Evolutionary conservation across 2,888 invertebrate species (phyloP).

Genomic region (Desoria tigrina): DNA sequence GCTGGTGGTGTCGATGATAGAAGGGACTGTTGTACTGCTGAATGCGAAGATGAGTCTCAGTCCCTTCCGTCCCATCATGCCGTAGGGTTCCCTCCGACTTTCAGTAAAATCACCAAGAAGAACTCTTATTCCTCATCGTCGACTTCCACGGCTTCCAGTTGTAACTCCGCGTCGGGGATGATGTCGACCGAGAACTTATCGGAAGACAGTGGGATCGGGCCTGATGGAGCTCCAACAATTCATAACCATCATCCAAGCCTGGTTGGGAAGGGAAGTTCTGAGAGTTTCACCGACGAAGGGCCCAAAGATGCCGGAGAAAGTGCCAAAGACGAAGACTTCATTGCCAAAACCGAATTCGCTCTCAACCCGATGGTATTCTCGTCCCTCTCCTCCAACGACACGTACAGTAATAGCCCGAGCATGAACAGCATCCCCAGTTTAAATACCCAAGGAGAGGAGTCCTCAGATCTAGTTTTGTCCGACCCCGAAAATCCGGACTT

Average conservation of each 20-base stretch:
- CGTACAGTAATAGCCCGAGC: conserved; percentile 34
- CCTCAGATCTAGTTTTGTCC: not conserved
- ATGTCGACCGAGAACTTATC: conserved; percentile 52
- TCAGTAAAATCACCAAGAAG: conserved; percentile 40
- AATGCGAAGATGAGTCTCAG: conserved; percentile 28
- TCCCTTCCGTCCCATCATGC: conserved; percentile 37
- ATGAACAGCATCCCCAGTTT: conserved; percentile 43
- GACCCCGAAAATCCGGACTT: not conserved
- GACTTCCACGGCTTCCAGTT: conserved; percentile 33
- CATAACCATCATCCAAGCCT: not conserved
- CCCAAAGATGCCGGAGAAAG: conserved; percentile 21
- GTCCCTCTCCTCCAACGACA: conserved; percentile 44
- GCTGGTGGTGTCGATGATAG: conserved; percentile 11
- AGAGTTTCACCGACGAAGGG: not conserved
- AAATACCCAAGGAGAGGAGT: not conserved
- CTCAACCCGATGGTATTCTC: conserved; percentile 54
- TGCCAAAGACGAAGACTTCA: conserved; percentile 49
- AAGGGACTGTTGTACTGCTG: conserved; percentile 5
- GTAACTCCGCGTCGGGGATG: conserved; percentile 37
- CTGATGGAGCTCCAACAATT: conserved; percentile 30
- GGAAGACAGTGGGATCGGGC: conserved; percentile 52
- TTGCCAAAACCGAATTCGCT: conserved; percentile 51
- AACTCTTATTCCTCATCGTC: conserved; percentile 34
- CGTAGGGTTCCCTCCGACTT: conserved; percentile 28
- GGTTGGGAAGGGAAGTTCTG: conserved; percentile 1